Evolutionary conservation across 2,888 invertebrate species (phyloP).

Genomic region (Thymelicus lineola): DNA sequence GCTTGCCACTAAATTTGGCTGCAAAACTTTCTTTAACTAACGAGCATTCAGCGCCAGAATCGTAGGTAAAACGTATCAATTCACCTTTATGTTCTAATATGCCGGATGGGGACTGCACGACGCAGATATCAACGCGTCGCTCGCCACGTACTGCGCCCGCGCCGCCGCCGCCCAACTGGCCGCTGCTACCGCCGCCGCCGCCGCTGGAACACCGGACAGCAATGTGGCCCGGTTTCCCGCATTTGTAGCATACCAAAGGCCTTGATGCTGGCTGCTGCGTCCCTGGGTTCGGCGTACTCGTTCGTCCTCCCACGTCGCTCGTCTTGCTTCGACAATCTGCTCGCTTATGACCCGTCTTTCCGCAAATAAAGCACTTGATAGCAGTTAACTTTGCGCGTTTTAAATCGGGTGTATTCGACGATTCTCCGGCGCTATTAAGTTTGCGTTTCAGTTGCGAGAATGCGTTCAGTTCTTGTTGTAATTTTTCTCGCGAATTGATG

Average conservation of each 20-base stretch:
- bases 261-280: no score
- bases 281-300: no score
- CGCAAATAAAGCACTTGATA: slow-evolving; percentile 40
- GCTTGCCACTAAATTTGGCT: slow-evolving; percentile 34
- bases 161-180: neutral
- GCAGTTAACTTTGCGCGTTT: slow-evolving; percentile 8
- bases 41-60: slow-evolving; percentile 39
- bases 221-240: slow-evolving; percentile 24
- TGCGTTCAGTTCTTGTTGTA: slow-evolving; percentile 38
- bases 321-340: slow-evolving; percentile 14
- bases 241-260: no score
- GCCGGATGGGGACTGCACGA: slow-evolving; percentile 28
- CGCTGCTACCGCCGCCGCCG: neutral
- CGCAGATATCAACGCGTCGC: slow-evolving; percentile 40
- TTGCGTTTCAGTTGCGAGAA: slow-evolving; percentile 34
- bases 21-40: slow-evolving; percentile 37
- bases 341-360: slow-evolving; percentile 39
- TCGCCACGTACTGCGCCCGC: neutral
- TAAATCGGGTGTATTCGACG: neutral
- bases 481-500: slow-evolving; percentile 19
- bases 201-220: slow-evolving; percentile 27
- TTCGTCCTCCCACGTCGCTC: no score
- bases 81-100: slow-evolving; percentile 38
- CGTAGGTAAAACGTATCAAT: slow-evolving; percentile 23
- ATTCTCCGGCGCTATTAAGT: slow-evolving; percentile 4